phyloP scores from a whole-genome alignment of 37 sponge, comb jelly and placozoan genomes.

The Hexactinellida sp. region DNA sequence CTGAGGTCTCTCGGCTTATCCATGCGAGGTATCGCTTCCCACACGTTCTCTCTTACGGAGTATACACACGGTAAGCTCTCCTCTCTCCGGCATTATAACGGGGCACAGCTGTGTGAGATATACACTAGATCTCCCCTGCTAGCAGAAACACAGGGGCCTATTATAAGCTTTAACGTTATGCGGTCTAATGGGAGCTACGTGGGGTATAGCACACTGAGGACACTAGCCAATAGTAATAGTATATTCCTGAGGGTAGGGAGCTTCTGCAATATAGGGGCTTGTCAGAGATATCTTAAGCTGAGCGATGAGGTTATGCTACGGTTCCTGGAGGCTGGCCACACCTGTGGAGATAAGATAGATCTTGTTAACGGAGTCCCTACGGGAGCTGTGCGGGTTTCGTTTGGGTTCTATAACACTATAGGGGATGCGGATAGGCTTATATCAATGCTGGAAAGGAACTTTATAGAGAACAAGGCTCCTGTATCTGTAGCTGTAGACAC shows the following conservation, averaged over 20 bases:
- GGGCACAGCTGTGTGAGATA: conserved; percentile 40
- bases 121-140: conserved; percentile 35
- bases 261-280: conserved; percentile 89
- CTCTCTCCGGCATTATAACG: conserved; percentile 34
- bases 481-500: neutral
- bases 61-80: conserved; percentile 27
- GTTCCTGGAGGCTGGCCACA: conserved; percentile 66
- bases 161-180: conserved; percentile 70
- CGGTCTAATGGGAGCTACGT: conserved; percentile 41
- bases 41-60: conserved; percentile 64
- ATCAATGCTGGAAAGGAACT: neutral
- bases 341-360: conserved; percentile 75
- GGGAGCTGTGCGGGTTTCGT: conserved; percentile 72
- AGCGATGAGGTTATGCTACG: conserved; percentile 22
- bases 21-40: conserved; percentile 36
- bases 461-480: neutral
- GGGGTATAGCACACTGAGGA: conserved; percentile 35
- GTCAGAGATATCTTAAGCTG: conserved; percentile 53
- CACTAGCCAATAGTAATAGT: conserved; percentile 33
- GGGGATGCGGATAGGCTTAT: conserved; percentile 48
- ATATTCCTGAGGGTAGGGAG: conserved; percentile 85
- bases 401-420: conserved; percentile 71
- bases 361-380: conserved; percentile 69
- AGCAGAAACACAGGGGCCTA: conserved; percentile 49
- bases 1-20: conserved; percentile 28